A percentile compares a stretch with the other conserved stretches of the same genome.
phyloP scores from a whole-genome alignment of 2,797 vertebrate genomes.

The Danionella dracula region DNA sequence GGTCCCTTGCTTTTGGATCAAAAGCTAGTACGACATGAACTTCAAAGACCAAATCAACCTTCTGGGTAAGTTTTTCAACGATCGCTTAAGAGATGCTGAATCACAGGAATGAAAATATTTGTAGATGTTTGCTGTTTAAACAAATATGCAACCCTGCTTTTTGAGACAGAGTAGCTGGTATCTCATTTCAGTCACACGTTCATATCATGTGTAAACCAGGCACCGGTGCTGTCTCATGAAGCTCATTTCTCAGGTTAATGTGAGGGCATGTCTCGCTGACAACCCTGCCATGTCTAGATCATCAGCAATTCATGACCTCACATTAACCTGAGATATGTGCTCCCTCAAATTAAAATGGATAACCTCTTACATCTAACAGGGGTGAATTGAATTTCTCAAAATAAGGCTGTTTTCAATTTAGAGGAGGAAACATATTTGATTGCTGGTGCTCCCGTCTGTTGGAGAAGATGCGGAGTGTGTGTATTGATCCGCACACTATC shows the following conservation, averaged over 20 bases:
- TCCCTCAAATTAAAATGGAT: not conserved
- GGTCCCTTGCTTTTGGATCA: not conserved
- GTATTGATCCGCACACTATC: constrained; percentile 53
- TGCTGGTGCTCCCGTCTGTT: not conserved
- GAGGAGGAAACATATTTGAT: not conserved
- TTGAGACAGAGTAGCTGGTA: not conserved
- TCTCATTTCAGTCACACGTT: not conserved
- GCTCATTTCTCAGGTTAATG: no score
- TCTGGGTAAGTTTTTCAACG: no score
- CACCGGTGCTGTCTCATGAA: no score
- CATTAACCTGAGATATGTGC: not conserved
- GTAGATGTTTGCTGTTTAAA: no score
- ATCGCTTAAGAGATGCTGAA: no score
- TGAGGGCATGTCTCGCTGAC: no score
- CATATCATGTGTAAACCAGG: no score
- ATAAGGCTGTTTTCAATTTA: not conserved
- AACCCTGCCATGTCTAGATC: no score
- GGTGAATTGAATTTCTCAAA: not conserved
- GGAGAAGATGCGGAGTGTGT: not conserved
- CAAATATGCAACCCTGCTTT: no score
- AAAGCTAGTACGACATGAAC: not conserved
- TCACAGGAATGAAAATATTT: no score
- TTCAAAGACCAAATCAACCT: no score
- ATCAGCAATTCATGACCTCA: not conserved
- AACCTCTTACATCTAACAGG: not conserved